Conservation (phyloP, 2,888 invertebrate genomes). For the Drosophila algonquin region DNA sequence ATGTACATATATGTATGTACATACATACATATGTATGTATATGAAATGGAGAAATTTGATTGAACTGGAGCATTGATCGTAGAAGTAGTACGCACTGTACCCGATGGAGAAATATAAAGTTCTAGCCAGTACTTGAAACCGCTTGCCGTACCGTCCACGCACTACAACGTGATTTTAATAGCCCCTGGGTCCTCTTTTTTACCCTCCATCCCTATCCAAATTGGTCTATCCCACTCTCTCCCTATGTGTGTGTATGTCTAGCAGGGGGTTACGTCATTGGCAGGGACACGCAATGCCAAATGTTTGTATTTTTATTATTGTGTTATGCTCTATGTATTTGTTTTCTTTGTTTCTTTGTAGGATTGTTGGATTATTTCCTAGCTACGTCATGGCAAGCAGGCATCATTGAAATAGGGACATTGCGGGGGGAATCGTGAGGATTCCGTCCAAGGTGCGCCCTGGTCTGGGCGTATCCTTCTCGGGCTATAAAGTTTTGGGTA, state of each 20-base stretch:
- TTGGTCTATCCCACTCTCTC: slow-evolving; percentile 28
- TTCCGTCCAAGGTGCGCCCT: slow-evolving; percentile 27
- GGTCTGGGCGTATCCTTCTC: slow-evolving; percentile 20
- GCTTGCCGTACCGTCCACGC: slow-evolving; percentile 10
- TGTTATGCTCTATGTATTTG: slow-evolving; percentile 42
- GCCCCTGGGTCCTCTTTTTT: background rate
- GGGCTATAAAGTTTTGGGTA: slow-evolving; percentile 26
- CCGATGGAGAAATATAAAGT: slow-evolving; percentile 31
- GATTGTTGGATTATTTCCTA: slow-evolving; percentile 48
- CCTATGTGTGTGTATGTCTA: slow-evolving; percentile 15
- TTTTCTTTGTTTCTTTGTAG: slow-evolving; percentile 37
- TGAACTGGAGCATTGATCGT: too few relatives aligned
- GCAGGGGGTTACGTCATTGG: slow-evolving; percentile 69
- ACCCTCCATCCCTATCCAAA: background rate
- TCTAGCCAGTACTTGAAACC: slow-evolving; percentile 16
- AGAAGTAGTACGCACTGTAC: slow-evolving; percentile 7
- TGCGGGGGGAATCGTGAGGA: background rate
- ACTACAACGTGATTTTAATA: slow-evolving; percentile 24
- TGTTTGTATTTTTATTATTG: slow-evolving; percentile 70
- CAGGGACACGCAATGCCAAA: slow-evolving; percentile 71
- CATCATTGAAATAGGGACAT: background rate
- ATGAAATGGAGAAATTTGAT: too few relatives aligned
- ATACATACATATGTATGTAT: too few relatives aligned
- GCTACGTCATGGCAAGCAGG: slow-evolving; percentile 39
- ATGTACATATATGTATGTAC: too few relatives aligned